Base-by-base conservation (phyloP, 2,797 vertebrate genomes). In the Hemibagrus guttatus region DNA sequence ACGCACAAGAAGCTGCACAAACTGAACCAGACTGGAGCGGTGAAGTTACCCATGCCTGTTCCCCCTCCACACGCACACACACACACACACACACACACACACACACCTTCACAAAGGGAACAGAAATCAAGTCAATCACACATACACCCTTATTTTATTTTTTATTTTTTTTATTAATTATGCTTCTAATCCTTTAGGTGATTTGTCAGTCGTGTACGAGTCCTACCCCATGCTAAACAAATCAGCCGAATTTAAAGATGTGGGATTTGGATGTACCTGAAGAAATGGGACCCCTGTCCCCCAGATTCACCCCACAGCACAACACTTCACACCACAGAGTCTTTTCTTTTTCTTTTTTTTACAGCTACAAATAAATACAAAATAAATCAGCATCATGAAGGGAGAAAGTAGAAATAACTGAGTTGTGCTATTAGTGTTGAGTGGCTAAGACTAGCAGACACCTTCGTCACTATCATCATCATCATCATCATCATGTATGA, bases 371-470 rank as follows among this genome's bases (percentile, higher is more conserved):
- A 92, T 92, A n/a, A n/a, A n/a, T n/a, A n/a, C n/a, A n/a, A n/a
- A n/a, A n/a, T n/a, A 89, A 91, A 92, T 89, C 90, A 94, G 92
- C 92, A 93, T 93, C 90, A 95, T 88, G 92, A 91, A 92, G 90
- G 94, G 90, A 93, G 87, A 92, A 90, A 91, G 94, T 89, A 93
- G 87, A 92, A 87, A 91, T 91, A 93, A 91, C 89, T n/a, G 72
- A 93, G 89, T 95, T 96, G 96, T 96, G 95, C 95, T 96, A 94
- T 95, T 90, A 91, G 91, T 89, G 90, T 92, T 92, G 91, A 42
- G 39, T n/a, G 59, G 92, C 74, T 93, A 91, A 87, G 86, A 89
- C 91, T 88, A 89, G 91, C 76, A 87, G 90, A 92, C 86, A 58
- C 49, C 52, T 54, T 71, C 52, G 17, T 71, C 83, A 76, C n/a